Evolutionary conservation across 2,888 invertebrate genomes (phyloP).

Genomic region (Quadroppia sp.): DNA sequence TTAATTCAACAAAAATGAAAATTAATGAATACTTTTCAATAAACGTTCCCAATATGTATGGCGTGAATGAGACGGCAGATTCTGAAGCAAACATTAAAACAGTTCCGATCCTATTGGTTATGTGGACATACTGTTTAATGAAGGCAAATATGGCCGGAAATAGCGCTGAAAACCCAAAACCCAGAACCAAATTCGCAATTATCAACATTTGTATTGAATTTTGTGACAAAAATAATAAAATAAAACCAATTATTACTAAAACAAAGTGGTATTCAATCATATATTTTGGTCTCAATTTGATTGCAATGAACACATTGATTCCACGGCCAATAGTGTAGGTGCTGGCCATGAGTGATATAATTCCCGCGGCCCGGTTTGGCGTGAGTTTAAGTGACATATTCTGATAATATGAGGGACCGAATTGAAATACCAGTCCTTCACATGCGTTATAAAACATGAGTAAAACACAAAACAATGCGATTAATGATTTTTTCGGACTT

Average conservation of each 20-base stretch:
- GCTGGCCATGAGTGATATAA: not conserved
- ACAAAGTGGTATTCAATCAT: conserved; percentile 19
- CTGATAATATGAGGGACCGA: conserved; percentile 15
- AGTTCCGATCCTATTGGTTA: conserved; percentile 17
- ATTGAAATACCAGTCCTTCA: not conserved
- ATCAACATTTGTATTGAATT: not conserved
- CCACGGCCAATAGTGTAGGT: conserved; percentile 19
- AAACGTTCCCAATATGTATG: conserved; percentile 6
- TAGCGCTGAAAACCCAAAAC: not conserved
- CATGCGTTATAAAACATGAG: not conserved
- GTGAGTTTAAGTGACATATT: not conserved
- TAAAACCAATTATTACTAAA: not conserved
- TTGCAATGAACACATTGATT: conserved; percentile 28
- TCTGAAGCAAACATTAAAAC: not conserved
- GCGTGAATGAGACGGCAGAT: not conserved
- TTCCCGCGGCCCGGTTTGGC: not conserved
- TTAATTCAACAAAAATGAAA: not conserved
- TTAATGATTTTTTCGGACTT: not conserved
- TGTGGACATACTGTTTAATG: conserved; percentile 2
- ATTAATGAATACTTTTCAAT: not conserved
- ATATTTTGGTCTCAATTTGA: not conserved
- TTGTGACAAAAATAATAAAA: not conserved
- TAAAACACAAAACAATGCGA: not conserved
- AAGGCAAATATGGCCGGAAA: conserved; percentile 21
- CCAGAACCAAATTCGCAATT: not conserved